Evolutionary conservation across 2,888 invertebrate genomes (phyloP), one percentile per base, ranked within the genome.

Genomic region (Pseudococcus longispinus): DNA sequence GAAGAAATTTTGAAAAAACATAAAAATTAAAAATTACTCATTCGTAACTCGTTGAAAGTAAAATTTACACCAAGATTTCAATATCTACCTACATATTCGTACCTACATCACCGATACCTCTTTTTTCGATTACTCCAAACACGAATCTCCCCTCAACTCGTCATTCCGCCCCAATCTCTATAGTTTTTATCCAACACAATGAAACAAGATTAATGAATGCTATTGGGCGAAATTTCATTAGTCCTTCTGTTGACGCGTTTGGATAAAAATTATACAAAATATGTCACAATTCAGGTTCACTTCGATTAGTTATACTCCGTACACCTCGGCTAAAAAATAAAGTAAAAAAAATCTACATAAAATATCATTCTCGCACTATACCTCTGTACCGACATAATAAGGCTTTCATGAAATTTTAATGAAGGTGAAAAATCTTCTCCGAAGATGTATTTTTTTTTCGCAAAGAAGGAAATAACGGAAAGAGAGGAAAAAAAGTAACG

Each of bases 231-330:
- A 60, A 60, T 60, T 60, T 60, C 60, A 60, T 60, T 60, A 60
- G 23, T 20, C 23, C 23, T 60, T 60, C 11, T 8, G 20, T 6
- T 23, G 23, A 60, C 20, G 23, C 23, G 60, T 60, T 60, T 20
- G 60, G 60, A 60, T 60, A 60, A 60, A 60, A 60, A 60, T 60
- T 60, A 60, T 60, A 51, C n/a, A 51, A 51, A 51, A 51, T 55
- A 55, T 20, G 60, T 60, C 60, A 60, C 60, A 60, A 60, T 60
- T 23, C 3, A 13, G 60, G 60, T 60, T 60, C 23, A 60, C 23
- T 60, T 60, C 23, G 20, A 60, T 60, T 60, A 60, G 51, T 51
- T 51, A 51, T 51, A 18, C 51, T 51, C 51, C 51, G 51, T n/a
- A 51, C 15, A 51, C 5, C 15, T 13, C 44, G n/a, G n/a, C 15